phyloP scores from a whole-genome alignment of 64 coral and sea anemone genomes.

The Trachythela sp. region DNA sequence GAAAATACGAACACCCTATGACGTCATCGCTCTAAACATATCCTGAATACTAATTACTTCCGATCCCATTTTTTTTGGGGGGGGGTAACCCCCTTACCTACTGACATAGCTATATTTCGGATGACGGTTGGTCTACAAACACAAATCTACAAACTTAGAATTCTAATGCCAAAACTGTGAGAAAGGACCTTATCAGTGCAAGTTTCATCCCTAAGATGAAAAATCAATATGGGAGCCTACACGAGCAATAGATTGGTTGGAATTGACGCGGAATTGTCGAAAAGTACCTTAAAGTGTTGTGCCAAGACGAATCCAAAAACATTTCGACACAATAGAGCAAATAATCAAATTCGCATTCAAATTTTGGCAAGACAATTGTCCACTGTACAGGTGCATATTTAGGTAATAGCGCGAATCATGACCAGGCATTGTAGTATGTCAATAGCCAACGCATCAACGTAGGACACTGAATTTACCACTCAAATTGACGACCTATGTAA shows the following conservation, averaged over 20 bases:
- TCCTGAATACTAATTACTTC: too few species aligned
- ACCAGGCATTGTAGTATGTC: too few species aligned
- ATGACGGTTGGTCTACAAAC: neutral
- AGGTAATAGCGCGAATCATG: too few species aligned
- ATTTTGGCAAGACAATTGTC: constrained; percentile 48
- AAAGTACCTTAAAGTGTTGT: constrained; percentile 40
- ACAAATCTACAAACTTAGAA: neutral
- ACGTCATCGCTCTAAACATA: too few species aligned
- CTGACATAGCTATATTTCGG: neutral
- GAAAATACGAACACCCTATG: too few species aligned
- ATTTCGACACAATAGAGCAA: too few species aligned
- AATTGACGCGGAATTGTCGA: constrained; percentile 26
- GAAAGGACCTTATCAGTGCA: constrained; percentile 37
- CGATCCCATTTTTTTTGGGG: too few species aligned
- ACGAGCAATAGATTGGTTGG: constrained; percentile 44
- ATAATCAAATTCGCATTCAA: constrained; percentile 36
- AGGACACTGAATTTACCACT: too few species aligned
- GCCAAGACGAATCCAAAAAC: constrained; percentile 42
- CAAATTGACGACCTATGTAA: too few species aligned
- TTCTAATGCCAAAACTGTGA: too few species aligned
- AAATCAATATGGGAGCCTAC: constrained; percentile 35
- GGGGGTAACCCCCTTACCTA: too few species aligned
- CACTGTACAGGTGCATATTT: constrained; percentile 36
- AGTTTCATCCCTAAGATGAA: constrained; percentile 42
- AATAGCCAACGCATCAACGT: too few species aligned